These are phyloP conservation scores for Cryptomyrus ogoouensis DNA, from an alignment of 2,113 vertebrate genomes.

Conservation along the genomic window DNA sequence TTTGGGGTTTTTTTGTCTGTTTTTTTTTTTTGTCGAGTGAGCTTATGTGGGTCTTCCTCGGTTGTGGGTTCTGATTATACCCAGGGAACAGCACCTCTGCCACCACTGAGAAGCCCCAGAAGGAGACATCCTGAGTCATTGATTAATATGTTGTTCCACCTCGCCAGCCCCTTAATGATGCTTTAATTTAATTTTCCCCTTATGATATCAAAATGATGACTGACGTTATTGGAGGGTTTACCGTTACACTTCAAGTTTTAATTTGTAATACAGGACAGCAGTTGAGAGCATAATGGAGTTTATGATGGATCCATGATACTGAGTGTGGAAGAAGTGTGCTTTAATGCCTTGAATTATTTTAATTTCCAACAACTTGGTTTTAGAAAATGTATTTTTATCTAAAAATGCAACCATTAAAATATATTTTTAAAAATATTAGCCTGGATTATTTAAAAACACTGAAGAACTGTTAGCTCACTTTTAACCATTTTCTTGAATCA, in stretches of 20 bases:
- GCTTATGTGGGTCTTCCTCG: not conserved
- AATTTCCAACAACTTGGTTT: not conserved
- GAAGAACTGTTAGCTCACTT: not conserved
- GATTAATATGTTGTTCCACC: slow-evolving; percentile 6
- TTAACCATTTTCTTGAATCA: not conserved
- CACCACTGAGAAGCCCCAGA: not conserved
- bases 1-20: not conserved
- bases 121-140: not conserved
- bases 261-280: not conserved
- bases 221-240: not conserved
- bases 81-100: not conserved
- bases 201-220: slow-evolving; percentile 1
- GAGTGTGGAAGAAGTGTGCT: not conserved
- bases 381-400: not conserved
- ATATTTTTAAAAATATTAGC: not conserved
- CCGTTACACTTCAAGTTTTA: not conserved
- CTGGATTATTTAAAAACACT: not conserved
- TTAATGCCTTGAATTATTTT: not conserved
- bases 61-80: not conserved
- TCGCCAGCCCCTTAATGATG: slow-evolving; percentile 5
- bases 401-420: not conserved
- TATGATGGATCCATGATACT: not conserved
- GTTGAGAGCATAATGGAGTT: not conserved
- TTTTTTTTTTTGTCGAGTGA: not conserved
- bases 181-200: slow-evolving; percentile 3